Percentiles rank a stretch among this genome's conserved stretches.
phyloP scores from a whole-genome alignment of 2,797 vertebrate species.

The Hydrolagus colliei region DNA sequence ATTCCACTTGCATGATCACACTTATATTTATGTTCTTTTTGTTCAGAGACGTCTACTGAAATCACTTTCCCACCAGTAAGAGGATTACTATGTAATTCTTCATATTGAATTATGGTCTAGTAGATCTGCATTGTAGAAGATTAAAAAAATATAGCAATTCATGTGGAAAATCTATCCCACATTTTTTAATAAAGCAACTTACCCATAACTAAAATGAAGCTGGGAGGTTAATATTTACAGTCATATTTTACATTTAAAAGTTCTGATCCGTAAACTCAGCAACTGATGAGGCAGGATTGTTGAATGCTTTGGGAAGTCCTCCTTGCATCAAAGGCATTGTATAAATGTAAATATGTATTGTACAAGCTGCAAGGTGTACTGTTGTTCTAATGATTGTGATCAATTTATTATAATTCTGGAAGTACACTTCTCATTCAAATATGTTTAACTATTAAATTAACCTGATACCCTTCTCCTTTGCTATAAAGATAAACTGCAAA shows the following conservation, averaged over 20 bases:
- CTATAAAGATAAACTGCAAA: too few relatives aligned
- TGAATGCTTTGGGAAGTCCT: too few relatives aligned
- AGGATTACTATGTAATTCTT: slow-evolving; percentile 66
- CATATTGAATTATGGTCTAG: slow-evolving; percentile 57
- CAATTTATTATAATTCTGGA: not conserved
- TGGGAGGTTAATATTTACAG: not conserved
- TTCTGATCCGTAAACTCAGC: not conserved
- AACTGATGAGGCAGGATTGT: not conserved
- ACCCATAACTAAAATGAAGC: not conserved
- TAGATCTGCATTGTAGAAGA: slow-evolving; percentile 47
- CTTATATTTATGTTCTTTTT: slow-evolving; percentile 53
- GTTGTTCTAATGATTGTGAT: not conserved
- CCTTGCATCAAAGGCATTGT: too few relatives aligned
- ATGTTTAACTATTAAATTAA: not conserved
- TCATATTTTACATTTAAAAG: not conserved
- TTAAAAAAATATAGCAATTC: slow-evolving; percentile 47
- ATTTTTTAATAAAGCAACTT: slow-evolving; percentile 26
- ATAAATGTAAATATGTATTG: too few relatives aligned
- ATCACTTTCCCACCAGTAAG: slow-evolving; percentile 68
- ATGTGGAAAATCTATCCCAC: slow-evolving; percentile 41
- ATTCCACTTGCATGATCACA: slow-evolving; percentile 35
- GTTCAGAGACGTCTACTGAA: slow-evolving; percentile 61
- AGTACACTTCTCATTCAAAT: not conserved
- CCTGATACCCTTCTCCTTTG: too few relatives aligned
- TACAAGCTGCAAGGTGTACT: not conserved